Percentiles rank a stretch among this genome's conserved stretches.
Conservation (phyloP, 2,113 vertebrate species). For the Athene noctua region DNA sequence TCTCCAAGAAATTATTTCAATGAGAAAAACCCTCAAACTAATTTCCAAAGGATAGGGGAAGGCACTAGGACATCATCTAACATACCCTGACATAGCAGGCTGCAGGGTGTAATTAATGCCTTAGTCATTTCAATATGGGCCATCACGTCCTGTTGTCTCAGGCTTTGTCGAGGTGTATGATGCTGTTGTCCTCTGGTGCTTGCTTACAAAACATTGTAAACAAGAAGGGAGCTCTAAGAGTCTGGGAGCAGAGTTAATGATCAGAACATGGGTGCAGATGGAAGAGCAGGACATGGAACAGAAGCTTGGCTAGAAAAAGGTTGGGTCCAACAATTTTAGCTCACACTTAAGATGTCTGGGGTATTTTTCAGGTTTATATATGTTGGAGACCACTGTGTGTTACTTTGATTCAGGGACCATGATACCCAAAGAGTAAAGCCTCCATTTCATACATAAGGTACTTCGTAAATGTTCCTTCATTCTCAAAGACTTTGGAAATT, state of each 20-base stretch:
- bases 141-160: neutral
- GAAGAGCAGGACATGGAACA: neutral
- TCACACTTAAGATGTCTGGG: neutral
- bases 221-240: neutral
- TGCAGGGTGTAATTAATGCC: neutral
- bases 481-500: neutral
- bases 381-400: neutral
- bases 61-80: neutral
- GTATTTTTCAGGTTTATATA: neutral
- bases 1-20: slow-evolving; percentile 4
- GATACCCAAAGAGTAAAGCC: neutral
- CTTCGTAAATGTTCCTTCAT: neutral
- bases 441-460: neutral
- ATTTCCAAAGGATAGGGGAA: neutral
- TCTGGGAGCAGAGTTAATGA: neutral
- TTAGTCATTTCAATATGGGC: neutral
- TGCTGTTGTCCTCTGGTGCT: neutral
- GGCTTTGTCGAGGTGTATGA: neutral
- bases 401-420: neutral
- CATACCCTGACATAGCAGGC: neutral
- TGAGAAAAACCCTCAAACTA: neutral
- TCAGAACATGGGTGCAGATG: neutral
- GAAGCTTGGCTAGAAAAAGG: neutral
- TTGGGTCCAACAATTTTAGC: neutral
- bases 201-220: neutral